phyloP scores from a whole-genome alignment of 2,888 invertebrate genomes.

The Caenorhabditis japonica region DNA sequence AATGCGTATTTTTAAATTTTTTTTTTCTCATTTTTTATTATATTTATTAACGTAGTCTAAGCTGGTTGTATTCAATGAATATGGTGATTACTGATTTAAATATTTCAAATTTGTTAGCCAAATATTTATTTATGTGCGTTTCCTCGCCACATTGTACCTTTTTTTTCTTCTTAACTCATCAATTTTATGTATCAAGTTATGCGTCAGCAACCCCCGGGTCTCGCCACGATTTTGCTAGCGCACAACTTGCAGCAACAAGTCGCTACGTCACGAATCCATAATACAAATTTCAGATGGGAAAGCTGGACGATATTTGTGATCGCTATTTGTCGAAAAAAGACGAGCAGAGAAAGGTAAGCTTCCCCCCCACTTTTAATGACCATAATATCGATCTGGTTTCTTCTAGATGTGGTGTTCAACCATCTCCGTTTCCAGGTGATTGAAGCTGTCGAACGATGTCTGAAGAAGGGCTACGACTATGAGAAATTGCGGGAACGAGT shows the following conservation, averaged over 20 bases:
- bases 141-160: not conserved
- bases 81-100: not conserved
- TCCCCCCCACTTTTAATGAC: too few species aligned
- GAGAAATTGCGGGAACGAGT: constrained; percentile 61
- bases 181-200: not conserved
- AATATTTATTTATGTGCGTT: too few species aligned
- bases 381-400: not conserved
- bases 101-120: too few species aligned
- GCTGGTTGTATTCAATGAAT: constrained; percentile 34
- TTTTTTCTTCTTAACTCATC: not conserved
- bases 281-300: constrained; percentile 54
- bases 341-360: constrained; percentile 49
- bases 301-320: constrained; percentile 61
- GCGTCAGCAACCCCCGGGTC: too few species aligned
- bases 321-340: constrained; percentile 54
- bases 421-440: constrained; percentile 26
- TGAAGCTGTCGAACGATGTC: constrained; percentile 60
- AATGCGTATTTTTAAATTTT: constrained; percentile 3
- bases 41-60: not conserved
- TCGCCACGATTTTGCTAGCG: too few species aligned
- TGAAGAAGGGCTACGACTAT: constrained; percentile 64
- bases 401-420: too few species aligned
- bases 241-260: too few species aligned
- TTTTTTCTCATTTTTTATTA: not conserved
- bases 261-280: too few species aligned